phyloP scores from a whole-genome alignment of 92 coral and sea anemone genomes.

The Phenganax stokvisi region DNA sequence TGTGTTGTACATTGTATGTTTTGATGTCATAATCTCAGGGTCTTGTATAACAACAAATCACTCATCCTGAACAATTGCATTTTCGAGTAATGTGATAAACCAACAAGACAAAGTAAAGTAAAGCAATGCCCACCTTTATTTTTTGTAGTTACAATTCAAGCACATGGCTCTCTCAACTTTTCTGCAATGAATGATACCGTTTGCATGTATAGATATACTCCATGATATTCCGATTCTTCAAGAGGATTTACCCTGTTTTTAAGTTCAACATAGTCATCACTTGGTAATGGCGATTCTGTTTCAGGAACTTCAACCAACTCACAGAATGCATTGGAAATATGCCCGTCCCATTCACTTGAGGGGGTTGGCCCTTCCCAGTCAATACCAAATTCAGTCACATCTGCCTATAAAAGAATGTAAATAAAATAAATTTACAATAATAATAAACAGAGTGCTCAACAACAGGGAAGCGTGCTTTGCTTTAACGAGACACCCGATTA shows the following conservation, averaged over 20 bases:
- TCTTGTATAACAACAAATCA: no score
- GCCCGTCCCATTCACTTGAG: background rate
- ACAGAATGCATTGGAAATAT: background rate
- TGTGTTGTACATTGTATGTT: no score
- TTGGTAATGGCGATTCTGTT: background rate
- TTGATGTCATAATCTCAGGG: no score
- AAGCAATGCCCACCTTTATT: no score
- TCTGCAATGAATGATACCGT: background rate
- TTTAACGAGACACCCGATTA: no score
- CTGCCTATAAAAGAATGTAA: background rate
- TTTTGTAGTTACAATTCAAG: no score
- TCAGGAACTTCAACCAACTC: constrained; percentile 2
- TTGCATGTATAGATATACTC: background rate
- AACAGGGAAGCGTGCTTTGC: no score
- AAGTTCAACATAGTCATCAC: background rate
- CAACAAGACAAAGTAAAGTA: no score
- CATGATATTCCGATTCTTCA: constrained; percentile 18
- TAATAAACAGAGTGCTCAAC: no score
- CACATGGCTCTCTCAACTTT: no score
- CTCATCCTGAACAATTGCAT: no score
- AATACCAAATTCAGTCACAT: background rate
- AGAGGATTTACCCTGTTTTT: background rate
- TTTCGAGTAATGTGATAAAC: no score
- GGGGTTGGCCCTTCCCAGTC: constrained; percentile 17
- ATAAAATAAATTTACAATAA: background rate